Base-by-base conservation (phyloP, 2,888 invertebrate species). In the Pegoplata infirma region DNA sequence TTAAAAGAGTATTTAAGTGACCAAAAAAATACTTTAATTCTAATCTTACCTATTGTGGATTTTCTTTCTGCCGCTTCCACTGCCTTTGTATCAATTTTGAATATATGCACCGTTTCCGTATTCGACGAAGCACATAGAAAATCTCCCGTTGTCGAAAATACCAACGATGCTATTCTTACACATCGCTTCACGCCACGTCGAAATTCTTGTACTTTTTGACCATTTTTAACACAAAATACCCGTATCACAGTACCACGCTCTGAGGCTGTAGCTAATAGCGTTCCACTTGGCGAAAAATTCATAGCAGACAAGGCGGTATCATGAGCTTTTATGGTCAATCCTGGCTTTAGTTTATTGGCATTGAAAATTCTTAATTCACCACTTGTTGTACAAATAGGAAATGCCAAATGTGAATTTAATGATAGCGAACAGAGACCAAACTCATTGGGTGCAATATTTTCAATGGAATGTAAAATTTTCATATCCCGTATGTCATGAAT, bases 401-500 rank as follows among this genome's bases (percentile, higher is more conserved):
- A 90, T 7, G 90, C 90, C 75, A 90, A 76, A 80, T 89, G 87
- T 6, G 89, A 90, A 78, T 88, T 88, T 8, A 88, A 81, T 2
- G 90, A 89, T 12, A 90, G 81, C 51, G 89, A 84, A 75, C 89
- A 90, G 25, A 89, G 82, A 0, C 90, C 89, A 82, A 83, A 81
- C 66, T 86, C 85, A 80, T 89, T 90, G 8, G 86, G 86, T 14
- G 88, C 85, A 53, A 89, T 85, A 63, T 88, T 87, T 75, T 85
- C 86, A 49, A 90, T 89, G 76, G 88, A 88, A 80, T 89, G 88
- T 77, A 89, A 83, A 49, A 89, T 86, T 82, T 88, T 88, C 90
- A 90, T 90, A 77, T 90, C 88, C 25, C 88, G 88, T 68, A 90
- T 90, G 76, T 90, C 89, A 51, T 90, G 90, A 68, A 90, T 89